Percentiles rank a stretch among this genome's conserved stretches.
These are phyloP conservation scores for Magallana ariakensis DNA, from an alignment of 1,140 invertebrate species.

Conservation along the genomic window DNA sequence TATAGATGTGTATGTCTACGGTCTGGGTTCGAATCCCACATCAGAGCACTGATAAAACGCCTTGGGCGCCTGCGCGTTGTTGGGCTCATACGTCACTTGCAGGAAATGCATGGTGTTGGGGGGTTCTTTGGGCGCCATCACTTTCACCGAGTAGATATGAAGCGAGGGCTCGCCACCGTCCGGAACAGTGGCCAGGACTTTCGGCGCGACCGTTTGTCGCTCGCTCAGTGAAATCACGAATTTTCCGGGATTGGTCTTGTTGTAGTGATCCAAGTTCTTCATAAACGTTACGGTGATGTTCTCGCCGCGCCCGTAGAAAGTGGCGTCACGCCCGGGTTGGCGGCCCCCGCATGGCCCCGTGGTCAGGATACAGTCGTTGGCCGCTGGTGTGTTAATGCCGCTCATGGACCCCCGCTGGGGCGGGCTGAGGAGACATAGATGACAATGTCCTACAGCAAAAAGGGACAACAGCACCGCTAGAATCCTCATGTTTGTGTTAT, in stretches of 20 bases:
- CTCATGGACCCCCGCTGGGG: slow-evolving; percentile 52
- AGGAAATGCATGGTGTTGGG: slow-evolving; percentile 31
- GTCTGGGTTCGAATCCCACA: slow-evolving; percentile 24
- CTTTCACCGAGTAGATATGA: slow-evolving; percentile 46
- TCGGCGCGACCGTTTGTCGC: neutral
- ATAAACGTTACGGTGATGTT: slow-evolving; percentile 59
- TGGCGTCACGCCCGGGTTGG: neutral
- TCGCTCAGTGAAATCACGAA: slow-evolving; percentile 40
- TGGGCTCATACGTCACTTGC: slow-evolving; percentile 47
- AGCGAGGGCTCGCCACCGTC: slow-evolving; percentile 59
- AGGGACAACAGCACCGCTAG: slow-evolving; percentile 41
- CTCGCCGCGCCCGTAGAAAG: slow-evolving; percentile 30
- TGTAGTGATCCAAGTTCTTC: slow-evolving; percentile 61
- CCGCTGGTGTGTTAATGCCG: slow-evolving; percentile 54
- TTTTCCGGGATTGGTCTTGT: slow-evolving; percentile 52
- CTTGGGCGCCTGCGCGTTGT: slow-evolving; percentile 42
- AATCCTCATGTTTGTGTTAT: neutral
- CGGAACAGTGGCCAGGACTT: slow-evolving; percentile 38
- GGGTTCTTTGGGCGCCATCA: slow-evolving; percentile 45
- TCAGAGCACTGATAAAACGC: slow-evolving; percentile 55
- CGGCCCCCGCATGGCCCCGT: slow-evolving; percentile 51
- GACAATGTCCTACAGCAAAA: slow-evolving; percentile 41
- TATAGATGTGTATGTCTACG: too few species aligned
- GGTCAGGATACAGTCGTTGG: slow-evolving; percentile 51
- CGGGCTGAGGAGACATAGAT: slow-evolving; percentile 54